Evolutionary conservation across 2,797 vertebrate species (phyloP), one percentile per base, ranked within the genome.

Genomic region (Orientallactaga sibirica): DNA sequence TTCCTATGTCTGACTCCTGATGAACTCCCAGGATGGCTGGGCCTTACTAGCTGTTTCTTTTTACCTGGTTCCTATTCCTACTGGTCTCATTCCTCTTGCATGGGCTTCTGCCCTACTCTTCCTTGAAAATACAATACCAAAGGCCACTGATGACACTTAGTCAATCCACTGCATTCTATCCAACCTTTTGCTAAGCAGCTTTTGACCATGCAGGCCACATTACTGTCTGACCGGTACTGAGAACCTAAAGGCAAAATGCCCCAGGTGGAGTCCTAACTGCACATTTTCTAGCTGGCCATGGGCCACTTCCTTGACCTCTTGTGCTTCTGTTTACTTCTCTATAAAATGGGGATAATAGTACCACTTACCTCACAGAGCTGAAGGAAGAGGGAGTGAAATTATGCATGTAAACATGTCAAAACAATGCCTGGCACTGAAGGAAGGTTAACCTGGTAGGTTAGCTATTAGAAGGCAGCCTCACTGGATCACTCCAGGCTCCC

Each of bases 371-470:
- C 94, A 67, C 14, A 48, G 67, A 41, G 20, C 70, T 68, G 58
- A 24, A 2, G 48, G 85, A 92, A 55, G 87, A 68, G 16, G 19
- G 62, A 29, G 67, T 87, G 70, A 84, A 79, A 64, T 93, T 71
- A 80, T 61, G 82, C 75, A 80, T 0, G 16, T 93, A 94, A 94
- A 94, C 91, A 94, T 22, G 79, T 77, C 76, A 77, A 82, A 95
- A 95, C 96, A 95, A 94, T 94, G 95, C 87, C 89, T 41, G 81
- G 79, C 68, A 37, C 55, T 24, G 76, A 20, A 82, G 81, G 70
- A 41, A 15, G 33, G 19, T 37, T 37, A 37, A 37, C 68, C 19
- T 64, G 41, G 20, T 11, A 82, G 71, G 75, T 95, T 76, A 95
- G 76, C 82, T 66, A 93, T 95, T 95, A 96, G 55, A 4, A 20